Percentiles rank a stretch among this genome's conserved stretches.
phyloP scores from a whole-genome alignment of 2,797 vertebrate genomes.

The Mallotus villosus region DNA sequence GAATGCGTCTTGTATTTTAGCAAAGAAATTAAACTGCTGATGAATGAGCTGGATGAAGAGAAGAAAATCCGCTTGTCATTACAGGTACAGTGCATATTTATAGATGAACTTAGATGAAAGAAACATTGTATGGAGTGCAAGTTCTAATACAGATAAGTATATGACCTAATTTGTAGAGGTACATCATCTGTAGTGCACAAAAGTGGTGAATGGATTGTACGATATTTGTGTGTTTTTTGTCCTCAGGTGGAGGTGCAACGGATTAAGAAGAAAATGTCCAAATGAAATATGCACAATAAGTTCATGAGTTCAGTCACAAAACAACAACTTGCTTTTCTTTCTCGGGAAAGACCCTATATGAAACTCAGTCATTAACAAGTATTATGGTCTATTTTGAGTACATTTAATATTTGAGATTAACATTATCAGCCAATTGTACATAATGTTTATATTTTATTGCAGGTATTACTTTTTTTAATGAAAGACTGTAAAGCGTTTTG shows the following conservation, averaged over 20 bases:
- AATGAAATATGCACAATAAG: conserved; percentile 67
- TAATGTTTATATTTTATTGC: too few species aligned
- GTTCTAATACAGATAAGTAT: background rate
- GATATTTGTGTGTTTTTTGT: conserved; percentile 8
- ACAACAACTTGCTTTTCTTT: background rate
- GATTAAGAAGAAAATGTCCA: conserved; percentile 93
- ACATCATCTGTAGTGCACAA: too few species aligned
- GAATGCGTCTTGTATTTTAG: conserved; percentile 66
- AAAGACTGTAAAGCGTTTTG: too few species aligned
- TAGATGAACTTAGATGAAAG: background rate
- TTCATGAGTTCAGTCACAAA: background rate
- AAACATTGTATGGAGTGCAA: background rate
- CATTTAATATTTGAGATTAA: too few species aligned
- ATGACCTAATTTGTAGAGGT: too few species aligned
- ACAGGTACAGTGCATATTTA: conserved; percentile 75
- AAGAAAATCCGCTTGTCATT: conserved; percentile 93
- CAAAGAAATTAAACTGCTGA: conserved; percentile 94
- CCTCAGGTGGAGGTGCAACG: conserved; percentile 92
- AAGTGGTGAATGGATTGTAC: background rate
- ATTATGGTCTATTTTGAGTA: too few species aligned
- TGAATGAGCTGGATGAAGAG: conserved; percentile 96
- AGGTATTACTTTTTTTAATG: too few species aligned
- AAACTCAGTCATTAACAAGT: too few species aligned
- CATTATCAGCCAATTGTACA: too few species aligned
- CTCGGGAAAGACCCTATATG: background rate